Evolutionary conservation across 2,888 invertebrate species (phyloP).

Genomic region (Flabesymbios commensalis): DNA sequence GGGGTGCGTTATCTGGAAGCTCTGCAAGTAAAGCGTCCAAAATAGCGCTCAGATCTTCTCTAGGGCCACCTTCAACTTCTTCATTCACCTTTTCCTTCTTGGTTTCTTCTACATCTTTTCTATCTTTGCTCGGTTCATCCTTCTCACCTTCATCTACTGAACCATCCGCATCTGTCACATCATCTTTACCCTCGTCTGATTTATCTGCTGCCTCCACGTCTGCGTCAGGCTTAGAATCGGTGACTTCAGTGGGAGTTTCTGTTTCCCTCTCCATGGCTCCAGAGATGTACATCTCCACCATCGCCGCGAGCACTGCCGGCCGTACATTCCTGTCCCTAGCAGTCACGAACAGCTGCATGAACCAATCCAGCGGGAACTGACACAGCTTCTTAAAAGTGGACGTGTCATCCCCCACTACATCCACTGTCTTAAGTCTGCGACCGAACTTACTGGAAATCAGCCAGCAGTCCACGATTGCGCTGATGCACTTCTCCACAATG

Average conservation of each 20-base stretch:
- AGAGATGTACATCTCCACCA: constrained; percentile 24
- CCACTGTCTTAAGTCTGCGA: neutral
- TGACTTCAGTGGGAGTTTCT: neutral
- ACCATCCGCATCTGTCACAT: constrained; percentile 4
- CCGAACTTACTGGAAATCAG: constrained; percentile 27
- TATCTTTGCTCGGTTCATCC: neutral
- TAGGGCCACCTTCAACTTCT: neutral
- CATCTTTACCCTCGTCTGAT: constrained; percentile 12
- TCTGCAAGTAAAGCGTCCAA: constrained; percentile 46
- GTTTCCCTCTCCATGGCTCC: neutral
- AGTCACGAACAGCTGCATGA: constrained; percentile 42
- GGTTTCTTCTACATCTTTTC: neutral
- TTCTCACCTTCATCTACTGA: constrained; percentile 9
- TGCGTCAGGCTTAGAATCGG: neutral
- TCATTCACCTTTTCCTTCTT: neutral
- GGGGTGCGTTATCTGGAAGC: constrained; percentile 42
- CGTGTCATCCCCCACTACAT: neutral
- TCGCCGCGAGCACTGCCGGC: constrained; percentile 38
- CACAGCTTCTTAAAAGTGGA: constrained; percentile 33
- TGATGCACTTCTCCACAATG: constrained; percentile 44
- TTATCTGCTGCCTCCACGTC: neutral
- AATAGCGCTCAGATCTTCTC: constrained; percentile 33
- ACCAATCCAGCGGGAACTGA: constrained; percentile 47
- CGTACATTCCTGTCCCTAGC: constrained; percentile 46
- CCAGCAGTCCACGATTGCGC: constrained; percentile 54